Base-by-base conservation (phyloP, 2,888 invertebrate species). In the Coronaproctus castanopsis region DNA sequence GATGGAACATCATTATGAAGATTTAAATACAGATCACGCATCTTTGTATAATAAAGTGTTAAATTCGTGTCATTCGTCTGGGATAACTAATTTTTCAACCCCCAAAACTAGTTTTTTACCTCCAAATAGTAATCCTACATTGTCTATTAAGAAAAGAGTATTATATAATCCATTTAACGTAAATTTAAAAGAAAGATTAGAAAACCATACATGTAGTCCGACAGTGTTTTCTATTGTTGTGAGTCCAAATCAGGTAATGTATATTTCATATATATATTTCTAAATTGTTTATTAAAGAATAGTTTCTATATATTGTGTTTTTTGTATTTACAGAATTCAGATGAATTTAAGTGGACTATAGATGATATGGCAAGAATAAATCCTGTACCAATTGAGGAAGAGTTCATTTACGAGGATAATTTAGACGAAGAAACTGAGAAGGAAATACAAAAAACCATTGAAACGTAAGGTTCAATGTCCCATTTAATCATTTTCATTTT, bases 161-260 rank as follows among this genome's bases (percentile, higher is more conserved):
- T 60, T 59, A n/a, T 74, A 77, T 62, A 84, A 83, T 74, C 83
- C 83, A 2, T 84, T 84, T 68, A 83, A 83, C 66, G 75, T 75
- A 65, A 79, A 76, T 55, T 71, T 83, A 63, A 78, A 79, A 56
- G 80, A 79, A 64, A 77, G 76, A 67, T 71, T 83, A 59, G 81
- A 83, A 70, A 75, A 80, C 61, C 80, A 81, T 64, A 75, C 85
- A 67, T 83, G 81, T 71, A 85, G 84, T 64, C 74, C 74, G 1
- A 68, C 70, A 50, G 71, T 74, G 22, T 74, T 74, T 59, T 65
- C 66, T 2, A 70, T 70, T 62, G 69, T 68, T 48, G 67, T 71
- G 14, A 72, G 69, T 55, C 70, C 74, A 1, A 59, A 62, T 8
- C 70, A 71, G 71, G 75, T n/a, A 75, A 74, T n/a, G n/a, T n/a